Percentiles rank a stretch among this genome's conserved stretches.
Evolutionary conservation across 2,113 vertebrate species (phyloP).

Genomic region (Myodes glareolus): DNA sequence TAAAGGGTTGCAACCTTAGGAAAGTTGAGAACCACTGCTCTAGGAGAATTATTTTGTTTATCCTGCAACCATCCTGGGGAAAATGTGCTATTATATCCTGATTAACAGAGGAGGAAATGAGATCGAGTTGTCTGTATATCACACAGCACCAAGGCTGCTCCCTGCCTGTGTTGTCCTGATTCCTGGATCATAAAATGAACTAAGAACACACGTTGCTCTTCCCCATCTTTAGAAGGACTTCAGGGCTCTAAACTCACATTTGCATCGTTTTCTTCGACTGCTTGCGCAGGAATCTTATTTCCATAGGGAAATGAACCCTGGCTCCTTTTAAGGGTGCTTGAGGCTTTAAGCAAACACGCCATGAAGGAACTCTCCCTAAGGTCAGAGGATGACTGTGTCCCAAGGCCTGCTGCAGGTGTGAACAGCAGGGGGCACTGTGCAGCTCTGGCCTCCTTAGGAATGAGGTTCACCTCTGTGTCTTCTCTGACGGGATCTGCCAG

Average conservation of each 20-base stretch:
- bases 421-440: background rate
- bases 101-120: background rate
- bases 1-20: background rate
- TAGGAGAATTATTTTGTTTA: background rate
- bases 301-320: background rate
- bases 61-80: background rate
- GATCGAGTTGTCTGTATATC: background rate
- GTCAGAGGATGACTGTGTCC: background rate
- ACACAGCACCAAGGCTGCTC: background rate
- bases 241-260: background rate
- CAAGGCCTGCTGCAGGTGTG: background rate
- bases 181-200: no score
- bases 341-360: background rate
- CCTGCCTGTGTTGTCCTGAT: background rate
- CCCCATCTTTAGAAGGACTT: background rate
- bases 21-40: background rate
- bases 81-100: background rate
- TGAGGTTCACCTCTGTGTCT: background rate
- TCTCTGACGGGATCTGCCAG: rapidly evolving
- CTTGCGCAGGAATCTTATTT: background rate
- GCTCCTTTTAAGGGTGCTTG: background rate
- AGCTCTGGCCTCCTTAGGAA: background rate
- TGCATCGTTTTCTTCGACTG: rapidly evolving
- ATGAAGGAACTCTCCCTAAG: background rate
- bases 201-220: background rate